Evolutionary conservation across 1,140 invertebrate species (phyloP).

Genomic region (Saccostrea cuccullata): DNA sequence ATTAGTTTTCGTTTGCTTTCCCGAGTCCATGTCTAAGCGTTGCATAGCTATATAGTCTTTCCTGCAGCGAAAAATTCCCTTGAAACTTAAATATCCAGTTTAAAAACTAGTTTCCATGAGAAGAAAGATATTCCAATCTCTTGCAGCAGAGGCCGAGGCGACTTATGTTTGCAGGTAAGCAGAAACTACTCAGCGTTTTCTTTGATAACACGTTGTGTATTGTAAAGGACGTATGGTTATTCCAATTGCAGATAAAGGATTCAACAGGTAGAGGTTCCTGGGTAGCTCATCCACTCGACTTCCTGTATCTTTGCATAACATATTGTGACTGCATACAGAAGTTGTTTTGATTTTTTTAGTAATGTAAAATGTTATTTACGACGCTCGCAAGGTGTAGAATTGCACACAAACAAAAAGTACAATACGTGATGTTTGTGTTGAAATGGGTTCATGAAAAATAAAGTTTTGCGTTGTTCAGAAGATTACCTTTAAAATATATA

Average conservation of each 20-base stretch:
- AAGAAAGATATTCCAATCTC: neutral
- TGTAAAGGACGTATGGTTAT: neutral
- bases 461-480: no score
- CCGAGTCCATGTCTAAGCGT: constrained; percentile 29
- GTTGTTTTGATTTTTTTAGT: no score
- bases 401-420: no score
- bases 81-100: neutral
- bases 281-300: no score
- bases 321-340: no score
- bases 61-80: neutral
- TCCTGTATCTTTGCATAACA: no score
- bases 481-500: no score
- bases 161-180: neutral
- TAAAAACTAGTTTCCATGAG: neutral
- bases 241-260: neutral
- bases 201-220: neutral
- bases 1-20: neutral
- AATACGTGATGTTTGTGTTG: no score
- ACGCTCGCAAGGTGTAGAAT: no score
- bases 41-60: neutral
- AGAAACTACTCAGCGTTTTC: neutral
- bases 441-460: no score
- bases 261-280: neutral
- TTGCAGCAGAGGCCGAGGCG: neutral
- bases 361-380: no score